A percentile compares a stretch with the other conserved stretches of the same genome.
Evolutionary conservation across 64 coral and sea anemone genomes (phyloP).

Genomic region (Actinia tenebrosa): DNA sequence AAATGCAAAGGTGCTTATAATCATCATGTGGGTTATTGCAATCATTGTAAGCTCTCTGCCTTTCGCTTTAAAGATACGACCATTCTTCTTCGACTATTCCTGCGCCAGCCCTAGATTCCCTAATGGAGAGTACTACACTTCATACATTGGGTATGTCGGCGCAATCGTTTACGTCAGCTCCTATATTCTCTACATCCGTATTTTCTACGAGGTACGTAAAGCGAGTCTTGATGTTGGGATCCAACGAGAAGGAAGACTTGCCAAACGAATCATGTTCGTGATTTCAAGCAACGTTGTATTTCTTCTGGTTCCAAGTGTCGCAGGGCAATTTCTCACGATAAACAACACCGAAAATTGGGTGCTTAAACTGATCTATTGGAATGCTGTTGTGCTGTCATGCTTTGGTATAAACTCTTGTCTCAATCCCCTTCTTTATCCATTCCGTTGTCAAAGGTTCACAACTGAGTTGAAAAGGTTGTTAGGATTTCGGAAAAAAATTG

Average conservation of each 20-base stretch:
- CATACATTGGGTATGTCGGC: not conserved
- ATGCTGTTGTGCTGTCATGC: not conserved
- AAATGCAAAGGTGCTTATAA: not conserved
- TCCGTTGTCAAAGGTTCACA: not conserved
- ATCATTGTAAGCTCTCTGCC: not conserved
- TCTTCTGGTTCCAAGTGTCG: not conserved
- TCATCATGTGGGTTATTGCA: not conserved
- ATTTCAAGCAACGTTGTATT: not conserved
- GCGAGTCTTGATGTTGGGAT: not conserved
- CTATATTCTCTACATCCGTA: not conserved
- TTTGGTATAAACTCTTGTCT: not conserved
- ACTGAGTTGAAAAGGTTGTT: not conserved
- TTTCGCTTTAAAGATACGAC: not conserved
- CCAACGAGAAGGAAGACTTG: not conserved
- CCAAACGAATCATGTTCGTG: not conserved
- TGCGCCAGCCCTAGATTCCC: not conserved
- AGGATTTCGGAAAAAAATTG: too few species aligned
- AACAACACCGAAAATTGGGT: not conserved
- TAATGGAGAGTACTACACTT: not conserved
- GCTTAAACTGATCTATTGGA: not conserved
- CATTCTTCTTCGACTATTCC: not conserved
- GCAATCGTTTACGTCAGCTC: not conserved
- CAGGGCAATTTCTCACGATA: not conserved
- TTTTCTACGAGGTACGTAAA: not conserved
- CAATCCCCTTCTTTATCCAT: not conserved